A percentile compares a stretch with the other conserved stretches of the same genome.
Evolutionary conservation across 2,113 vertebrate genomes (phyloP).

Genomic region (Daboia siamensis): DNA sequence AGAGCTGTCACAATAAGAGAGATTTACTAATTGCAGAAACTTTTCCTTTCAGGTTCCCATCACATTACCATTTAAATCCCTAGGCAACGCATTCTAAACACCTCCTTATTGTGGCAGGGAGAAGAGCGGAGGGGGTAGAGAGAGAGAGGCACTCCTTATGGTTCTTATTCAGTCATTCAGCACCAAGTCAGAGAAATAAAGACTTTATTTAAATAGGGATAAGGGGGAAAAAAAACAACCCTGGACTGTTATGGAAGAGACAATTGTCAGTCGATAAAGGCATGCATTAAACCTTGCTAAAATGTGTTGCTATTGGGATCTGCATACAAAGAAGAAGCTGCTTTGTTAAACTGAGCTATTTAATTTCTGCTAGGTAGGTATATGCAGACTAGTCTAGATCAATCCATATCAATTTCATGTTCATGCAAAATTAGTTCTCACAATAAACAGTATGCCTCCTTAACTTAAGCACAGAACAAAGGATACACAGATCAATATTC

Average conservation of each 20-base stretch:
- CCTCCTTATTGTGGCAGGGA: slow-evolving; percentile 39
- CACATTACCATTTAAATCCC: slow-evolving; percentile 63
- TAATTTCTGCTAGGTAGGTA: not conserved
- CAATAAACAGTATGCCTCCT: not conserved
- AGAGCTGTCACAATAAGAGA: slow-evolving; percentile 71
- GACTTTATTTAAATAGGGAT: not conserved
- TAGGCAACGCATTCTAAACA: slow-evolving; percentile 21
- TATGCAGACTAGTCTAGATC: not conserved
- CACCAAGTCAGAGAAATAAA: not conserved
- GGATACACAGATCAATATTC: not conserved
- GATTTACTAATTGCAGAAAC: slow-evolving; percentile 69
- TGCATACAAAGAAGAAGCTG: not conserved
- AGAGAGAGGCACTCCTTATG: slow-evolving; percentile 24
- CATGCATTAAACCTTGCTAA: not conserved
- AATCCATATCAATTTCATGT: not conserved
- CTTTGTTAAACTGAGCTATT: not conserved
- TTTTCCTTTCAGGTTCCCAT: slow-evolving; percentile 64
- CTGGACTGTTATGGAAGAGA: not conserved
- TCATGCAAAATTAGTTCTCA: not conserved
- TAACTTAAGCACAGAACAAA: not conserved
- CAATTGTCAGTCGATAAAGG: not conserved
- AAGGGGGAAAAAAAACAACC: not conserved
- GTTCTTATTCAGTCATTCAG: slow-evolving; percentile 32
- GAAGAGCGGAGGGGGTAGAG: not conserved
- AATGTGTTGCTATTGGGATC: not conserved